Base-by-base conservation (phyloP, 2,888 invertebrate genomes). In the Tupiocoris notatus region DNA sequence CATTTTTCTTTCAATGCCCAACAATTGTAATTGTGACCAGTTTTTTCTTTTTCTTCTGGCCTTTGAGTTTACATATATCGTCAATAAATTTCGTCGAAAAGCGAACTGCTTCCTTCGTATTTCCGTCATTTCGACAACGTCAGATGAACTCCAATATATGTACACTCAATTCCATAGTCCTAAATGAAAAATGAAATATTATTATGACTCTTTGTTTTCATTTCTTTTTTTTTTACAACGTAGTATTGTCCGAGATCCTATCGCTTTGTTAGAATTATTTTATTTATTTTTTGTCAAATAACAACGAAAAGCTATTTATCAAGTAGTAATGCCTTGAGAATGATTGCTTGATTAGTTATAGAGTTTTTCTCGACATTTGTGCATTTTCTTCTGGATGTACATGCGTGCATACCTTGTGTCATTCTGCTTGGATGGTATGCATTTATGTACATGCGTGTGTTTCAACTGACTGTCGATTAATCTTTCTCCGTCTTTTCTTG, bases 261-360 rank as follows among this genome's bases (percentile, higher is more conserved):
- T 66, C 75, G 75, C 75, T 75, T 75, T 57, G 58, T 75, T 75
- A 75, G 75, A 39, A 73, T 73, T n/a, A n/a, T n/a, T n/a, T n/a
- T n/a, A n/a, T n/a, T n/a, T n/a, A n/a, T n/a, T n/a, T 73, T 73
- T 73, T 21, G 61, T 73, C 73, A 54, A 63, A 73, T 73, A 73
- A 73, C 73, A 73, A 39, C 73, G 39, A 73, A 61, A 73, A 73
- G 73, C 73, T 73, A 54, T 73, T 71, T 62, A 71, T 59, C 59
- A 57, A 75, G 79, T 79, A 79, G 79, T 71, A 73, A 77, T 79
- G 79, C 79, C 77, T 79, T 79, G 77, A 79, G 79, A 79, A 79
- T 79, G 79, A 77, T 73, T 62, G 63, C 67, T 70, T 78, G 78
- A 77, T 54, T 73, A 63, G 71, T 77, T 77, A 68, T 77, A 71